Base-by-base conservation (phyloP, 2,888 invertebrate species). In the Lithophane semibrunnea region DNA sequence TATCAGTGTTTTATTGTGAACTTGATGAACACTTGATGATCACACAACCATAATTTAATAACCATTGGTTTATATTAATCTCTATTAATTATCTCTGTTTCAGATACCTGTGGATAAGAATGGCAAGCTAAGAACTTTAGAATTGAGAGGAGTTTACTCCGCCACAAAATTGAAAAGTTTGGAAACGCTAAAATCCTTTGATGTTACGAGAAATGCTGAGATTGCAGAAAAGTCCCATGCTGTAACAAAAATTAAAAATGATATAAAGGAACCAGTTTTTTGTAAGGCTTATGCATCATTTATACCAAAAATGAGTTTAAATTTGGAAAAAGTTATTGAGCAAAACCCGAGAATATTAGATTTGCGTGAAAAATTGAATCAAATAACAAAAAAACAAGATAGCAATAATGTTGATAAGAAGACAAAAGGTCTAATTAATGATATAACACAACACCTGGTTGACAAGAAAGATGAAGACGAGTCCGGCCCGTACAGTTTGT, bases 401-500 rank as follows among this genome's bases (percentile, higher is more conserved):
- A 91, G 92, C 61, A 94, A 92, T 84, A 94, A 92, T 83, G 95
- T 96, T 75, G 93, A 96, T 88, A 94, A 95, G 83, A 93, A 95
- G 88, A 94, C 94, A 4, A 97, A 96, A 90, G 93, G 95, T 75
- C 88, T 96, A 63, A 93, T 96, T 24, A 95, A 96, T 81, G 95
- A 95, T 85, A 94, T 96, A 74, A 95, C 96, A 44, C 96, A 96
- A 86, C 93, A 93, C 75, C 88, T 96, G 71, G 95, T 93, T 66
- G 96, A 96, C 85, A 95, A 96, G 82, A 96, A 95, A 90, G 94
- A 94, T 74, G 93, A 93, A 69, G 95, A 96, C 84, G 95, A 95
- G 80, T 97, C 97, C 37, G 97, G 97, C 75, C 97, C 97, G 7
- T 97, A 97, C 87, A 97, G 97, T 88, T 95, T 97, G 84, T 93